A percentile compares a stretch with the other conserved stretches of the same genome.
phyloP scores from a whole-genome alignment of 2,888 invertebrate species.

The Isoperla grammatica region DNA sequence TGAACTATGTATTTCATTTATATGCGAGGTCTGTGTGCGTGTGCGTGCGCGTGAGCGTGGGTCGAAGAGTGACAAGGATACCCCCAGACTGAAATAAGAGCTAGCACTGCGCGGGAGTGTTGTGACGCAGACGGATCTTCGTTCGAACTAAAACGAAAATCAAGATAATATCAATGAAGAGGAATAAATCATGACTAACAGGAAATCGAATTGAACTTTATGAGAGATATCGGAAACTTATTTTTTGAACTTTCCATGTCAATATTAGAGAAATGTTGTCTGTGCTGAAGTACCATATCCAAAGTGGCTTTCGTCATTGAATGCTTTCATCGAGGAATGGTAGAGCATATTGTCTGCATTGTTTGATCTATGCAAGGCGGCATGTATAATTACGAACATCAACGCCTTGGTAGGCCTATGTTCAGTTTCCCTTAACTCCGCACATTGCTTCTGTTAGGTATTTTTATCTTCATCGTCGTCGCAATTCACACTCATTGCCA shows the following conservation, averaged over 20 bases:
- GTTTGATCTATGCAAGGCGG: too few species aligned
- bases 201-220: constrained; percentile 2
- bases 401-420: too few species aligned
- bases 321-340: too few species aligned
- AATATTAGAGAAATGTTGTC: background rate
- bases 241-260: background rate
- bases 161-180: background rate
- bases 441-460: too few species aligned
- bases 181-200: background rate
- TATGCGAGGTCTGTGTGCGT: background rate
- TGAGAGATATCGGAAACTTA: background rate
- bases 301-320: too few species aligned
- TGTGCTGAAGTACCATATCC: too few species aligned
- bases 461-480: too few species aligned
- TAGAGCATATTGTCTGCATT: too few species aligned
- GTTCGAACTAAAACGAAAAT: background rate
- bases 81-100: background rate
- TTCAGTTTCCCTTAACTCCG: too few species aligned
- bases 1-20: background rate
- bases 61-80: background rate
- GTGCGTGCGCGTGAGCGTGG: background rate
- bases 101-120: background rate
- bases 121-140: background rate
- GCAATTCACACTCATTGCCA: too few species aligned
- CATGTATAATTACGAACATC: too few species aligned